Base-by-base conservation (phyloP, 2,113 vertebrate species). In the Rhegmatorhina hoffmannsi region DNA sequence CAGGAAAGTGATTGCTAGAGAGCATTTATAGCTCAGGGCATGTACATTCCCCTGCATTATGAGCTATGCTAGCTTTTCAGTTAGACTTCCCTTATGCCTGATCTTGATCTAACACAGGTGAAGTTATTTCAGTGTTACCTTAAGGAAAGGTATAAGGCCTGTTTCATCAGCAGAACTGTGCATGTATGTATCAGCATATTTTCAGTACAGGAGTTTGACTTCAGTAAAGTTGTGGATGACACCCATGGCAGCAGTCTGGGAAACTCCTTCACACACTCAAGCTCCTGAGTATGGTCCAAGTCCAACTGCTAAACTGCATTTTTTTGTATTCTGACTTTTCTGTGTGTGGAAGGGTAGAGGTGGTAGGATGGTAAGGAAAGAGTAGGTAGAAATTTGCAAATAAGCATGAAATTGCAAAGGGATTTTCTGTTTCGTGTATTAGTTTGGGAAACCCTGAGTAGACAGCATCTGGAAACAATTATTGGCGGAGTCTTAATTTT, bases 361-460 rank as follows among this genome's bases (percentile, higher is more conserved):
- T 43, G 24, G 33, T 44, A 40, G 52, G 9, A n/a, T 38, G 26
- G 29, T 46, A 43, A 60, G 8, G n/a, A 50, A 89, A 62, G 23
- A 40, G 3, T 8, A 74, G 40, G 15, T 6, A 26, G 34, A 62
- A 47, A 47, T 74, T 21, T 69, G 23, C 23, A 58, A 26, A 46
- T 43, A 47, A 62, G 4, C 10, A 18, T 33, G 40, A 77, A 9
- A 70, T 20, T 47, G 24, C 19, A 17, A 28, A 76, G 6, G 8
- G 19, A 31, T 81, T 93, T 87, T 87, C 25, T 81, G 10, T 87
- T 96, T 74, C 40, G 6, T 81, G n/a, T 24, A 17, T 49, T 84
- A 68, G 11, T 76, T 56, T 40, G 25, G 52, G 44, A 87, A 84
- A n/a, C 1, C 14, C 34, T 67, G 25, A 67, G 46, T 12, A 50